Evolutionary conservation across 2,888 invertebrate genomes (phyloP).

Genomic region (Erebia ligea): DNA sequence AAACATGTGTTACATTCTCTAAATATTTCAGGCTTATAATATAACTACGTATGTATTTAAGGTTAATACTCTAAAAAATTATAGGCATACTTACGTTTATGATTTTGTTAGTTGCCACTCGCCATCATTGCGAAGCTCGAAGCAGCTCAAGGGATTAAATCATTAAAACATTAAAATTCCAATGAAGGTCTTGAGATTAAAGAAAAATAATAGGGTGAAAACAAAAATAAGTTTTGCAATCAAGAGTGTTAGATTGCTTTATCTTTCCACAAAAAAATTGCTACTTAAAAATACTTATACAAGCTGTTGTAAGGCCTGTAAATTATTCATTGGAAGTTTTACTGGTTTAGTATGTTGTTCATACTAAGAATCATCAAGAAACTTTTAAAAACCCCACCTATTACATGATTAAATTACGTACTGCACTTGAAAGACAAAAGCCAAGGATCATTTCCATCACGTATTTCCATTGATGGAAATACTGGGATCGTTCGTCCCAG

Average conservation of each 20-base stretch:
- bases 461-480: no score
- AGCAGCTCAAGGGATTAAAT: conserved; percentile 24
- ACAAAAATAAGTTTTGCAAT: not conserved
- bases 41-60: not conserved
- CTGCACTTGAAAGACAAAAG: no score
- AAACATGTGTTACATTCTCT: not conserved
- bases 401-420: not conserved
- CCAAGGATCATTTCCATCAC: no score
- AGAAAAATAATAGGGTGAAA: not conserved
- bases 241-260: not conserved
- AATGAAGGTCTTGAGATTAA: conserved; percentile 25
- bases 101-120: conserved; percentile 13
- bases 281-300: no score
- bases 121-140: conserved; percentile 26
- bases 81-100: conserved; percentile 24
- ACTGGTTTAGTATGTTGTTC: no score
- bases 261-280: no score
- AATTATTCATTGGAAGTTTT: no score
- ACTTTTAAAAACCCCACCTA: not conserved
- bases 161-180: conserved; percentile 29
- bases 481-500: no score
- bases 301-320: no score
- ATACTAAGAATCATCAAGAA: not conserved
- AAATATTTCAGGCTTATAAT: not conserved
- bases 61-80: conserved; percentile 14